These are phyloP conservation scores for Arion vulgaris DNA, from an alignment of 1,140 invertebrate species.

Conservation along the genomic window DNA sequence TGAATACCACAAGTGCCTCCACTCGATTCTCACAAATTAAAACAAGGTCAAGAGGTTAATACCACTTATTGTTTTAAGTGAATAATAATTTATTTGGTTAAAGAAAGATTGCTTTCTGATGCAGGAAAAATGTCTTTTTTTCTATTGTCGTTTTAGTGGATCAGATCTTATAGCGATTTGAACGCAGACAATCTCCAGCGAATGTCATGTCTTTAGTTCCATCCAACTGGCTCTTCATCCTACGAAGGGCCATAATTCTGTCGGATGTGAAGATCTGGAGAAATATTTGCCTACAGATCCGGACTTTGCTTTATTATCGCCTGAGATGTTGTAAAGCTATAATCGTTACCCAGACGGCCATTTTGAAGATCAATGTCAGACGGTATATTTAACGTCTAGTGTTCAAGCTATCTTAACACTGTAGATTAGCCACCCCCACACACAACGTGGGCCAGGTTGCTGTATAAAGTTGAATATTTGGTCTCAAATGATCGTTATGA, in stretches of 20 bases:
- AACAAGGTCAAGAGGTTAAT: slow-evolving; percentile 22
- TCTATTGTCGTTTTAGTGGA: background rate
- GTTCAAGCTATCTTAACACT: background rate
- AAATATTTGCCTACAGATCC: slow-evolving; percentile 32
- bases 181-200: background rate
- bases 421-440: no score
- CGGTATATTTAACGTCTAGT: background rate
- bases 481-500: background rate
- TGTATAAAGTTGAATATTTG: background rate
- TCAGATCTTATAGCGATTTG: background rate
- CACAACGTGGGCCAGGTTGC: background rate
- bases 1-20: no score
- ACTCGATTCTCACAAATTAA: background rate
- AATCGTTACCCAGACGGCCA: background rate
- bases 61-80: background rate
- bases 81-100: background rate
- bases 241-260: slow-evolving; percentile 24
- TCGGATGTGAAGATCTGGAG: slow-evolving; percentile 30
- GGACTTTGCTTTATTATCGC: slow-evolving; percentile 14
- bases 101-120: background rate
- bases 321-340: slow-evolving; percentile 21
- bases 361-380: background rate
- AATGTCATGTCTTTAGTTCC: slow-evolving; percentile 18
- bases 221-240: background rate
- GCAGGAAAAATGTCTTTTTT: slow-evolving; percentile 1